Evolutionary conservation across 1,140 invertebrate species (phyloP).

Genomic region (Chironomus tepperi): DNA sequence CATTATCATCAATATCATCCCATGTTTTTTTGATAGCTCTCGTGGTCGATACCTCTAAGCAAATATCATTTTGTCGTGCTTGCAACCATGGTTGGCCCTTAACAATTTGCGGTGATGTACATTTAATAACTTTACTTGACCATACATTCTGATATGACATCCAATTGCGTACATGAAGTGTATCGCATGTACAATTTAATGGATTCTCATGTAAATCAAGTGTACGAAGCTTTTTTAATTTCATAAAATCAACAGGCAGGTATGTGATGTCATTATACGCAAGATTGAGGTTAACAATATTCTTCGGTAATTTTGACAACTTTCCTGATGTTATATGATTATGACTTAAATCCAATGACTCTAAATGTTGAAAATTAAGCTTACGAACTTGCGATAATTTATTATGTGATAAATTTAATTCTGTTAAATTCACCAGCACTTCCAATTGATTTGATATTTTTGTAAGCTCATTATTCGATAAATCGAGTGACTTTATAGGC

Average conservation of each 20-base stretch:
- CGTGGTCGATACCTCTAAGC: constrained; percentile 35
- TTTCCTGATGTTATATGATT: constrained; percentile 46
- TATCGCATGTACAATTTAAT: constrained; percentile 50
- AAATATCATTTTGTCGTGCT: constrained; percentile 46
- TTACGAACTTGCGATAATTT: constrained; percentile 45
- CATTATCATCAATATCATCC: constrained; percentile 33
- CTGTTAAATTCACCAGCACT: constrained; percentile 46
- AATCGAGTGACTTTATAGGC: constrained; percentile 43
- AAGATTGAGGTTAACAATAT: constrained; percentile 51
- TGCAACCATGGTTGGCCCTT: constrained; percentile 45
- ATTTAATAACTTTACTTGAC: constrained; percentile 45
- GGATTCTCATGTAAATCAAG: constrained; percentile 49
- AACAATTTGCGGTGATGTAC: constrained; percentile 42
- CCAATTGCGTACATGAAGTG: constrained; percentile 46
- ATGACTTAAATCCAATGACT: constrained; percentile 47
- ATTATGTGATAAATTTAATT: constrained; percentile 49
- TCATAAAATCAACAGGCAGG: constrained; percentile 46
- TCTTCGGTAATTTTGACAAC: constrained; percentile 45
- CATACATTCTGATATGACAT: constrained; percentile 43
- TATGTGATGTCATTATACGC: constrained; percentile 48
- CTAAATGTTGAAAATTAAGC: constrained; percentile 47
- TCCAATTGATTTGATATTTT: constrained; percentile 46
- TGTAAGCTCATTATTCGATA: constrained; percentile 48
- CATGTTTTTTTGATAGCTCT: constrained; percentile 33
- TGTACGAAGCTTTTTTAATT: constrained; percentile 44